phyloP scores from a whole-genome alignment of 2,797 vertebrate genomes.

The Euthynnus affinis region DNA sequence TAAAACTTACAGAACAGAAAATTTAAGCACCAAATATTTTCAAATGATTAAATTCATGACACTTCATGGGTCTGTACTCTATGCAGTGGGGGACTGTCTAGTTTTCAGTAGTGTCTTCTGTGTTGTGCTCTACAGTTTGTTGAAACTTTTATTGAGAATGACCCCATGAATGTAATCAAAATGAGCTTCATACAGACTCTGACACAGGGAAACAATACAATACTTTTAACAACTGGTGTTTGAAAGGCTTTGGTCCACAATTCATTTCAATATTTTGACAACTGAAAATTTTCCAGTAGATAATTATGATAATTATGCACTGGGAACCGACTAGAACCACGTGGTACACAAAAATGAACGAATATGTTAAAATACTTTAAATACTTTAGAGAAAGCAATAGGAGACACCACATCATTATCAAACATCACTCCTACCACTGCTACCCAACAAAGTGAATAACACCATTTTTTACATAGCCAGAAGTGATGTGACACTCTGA shows the following conservation, averaged over 20 bases:
- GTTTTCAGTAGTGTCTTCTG: not conserved
- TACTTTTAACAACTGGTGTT: not conserved
- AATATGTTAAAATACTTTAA: conserved; percentile 1
- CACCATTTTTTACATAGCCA: conserved; percentile 1
- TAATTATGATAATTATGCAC: not conserved
- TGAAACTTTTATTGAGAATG: not conserved
- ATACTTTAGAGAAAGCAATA: not conserved
- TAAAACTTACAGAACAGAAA: not conserved
- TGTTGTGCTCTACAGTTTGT: not conserved
- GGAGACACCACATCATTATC: not conserved
- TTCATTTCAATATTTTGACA: conserved; percentile 1
- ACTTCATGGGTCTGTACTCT: not conserved
- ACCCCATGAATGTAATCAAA: not conserved
- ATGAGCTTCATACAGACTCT: not conserved
- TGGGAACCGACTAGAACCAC: conserved; percentile 8
- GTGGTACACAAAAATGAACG: conserved; percentile 4
- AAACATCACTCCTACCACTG: conserved; percentile 7
- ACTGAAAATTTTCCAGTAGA: conserved; percentile 11
- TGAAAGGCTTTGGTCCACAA: not conserved
- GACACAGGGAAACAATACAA: not conserved
- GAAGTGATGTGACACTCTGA: not conserved
- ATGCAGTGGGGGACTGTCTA: not conserved
- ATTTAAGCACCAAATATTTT: not conserved
- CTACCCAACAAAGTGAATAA: not conserved
- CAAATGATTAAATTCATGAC: not conserved